Evolutionary conservation across 2,113 vertebrate genomes (phyloP).

Genomic region (Platysternon megacephalum): DNA sequence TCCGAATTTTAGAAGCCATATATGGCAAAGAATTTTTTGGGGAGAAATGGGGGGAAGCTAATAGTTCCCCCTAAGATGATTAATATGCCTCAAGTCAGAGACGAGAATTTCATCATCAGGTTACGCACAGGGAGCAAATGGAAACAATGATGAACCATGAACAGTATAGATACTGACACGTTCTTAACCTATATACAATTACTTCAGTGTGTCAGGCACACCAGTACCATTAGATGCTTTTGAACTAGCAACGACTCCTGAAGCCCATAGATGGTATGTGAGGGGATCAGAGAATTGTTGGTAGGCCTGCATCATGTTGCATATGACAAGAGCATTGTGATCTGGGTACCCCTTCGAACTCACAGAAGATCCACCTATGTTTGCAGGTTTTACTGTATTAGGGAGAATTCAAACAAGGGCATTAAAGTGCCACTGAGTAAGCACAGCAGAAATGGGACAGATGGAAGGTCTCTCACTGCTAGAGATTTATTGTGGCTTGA

Average conservation of each 20-base stretch:
- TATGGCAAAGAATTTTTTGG: neutral
- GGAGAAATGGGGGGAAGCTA: neutral
- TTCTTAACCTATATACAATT: conserved; percentile 6
- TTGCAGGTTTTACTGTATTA: neutral
- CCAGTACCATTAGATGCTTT: neutral
- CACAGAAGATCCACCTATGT: fast-evolving
- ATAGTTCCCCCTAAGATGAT: neutral
- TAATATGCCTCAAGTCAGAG: neutral
- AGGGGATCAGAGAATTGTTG: neutral
- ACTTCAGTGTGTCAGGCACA: neutral
- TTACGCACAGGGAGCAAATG: fast-evolving
- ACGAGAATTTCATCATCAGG: neutral
- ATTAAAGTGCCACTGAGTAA: neutral
- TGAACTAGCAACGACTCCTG: neutral
- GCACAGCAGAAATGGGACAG: neutral
- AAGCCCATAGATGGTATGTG: neutral
- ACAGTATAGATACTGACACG: neutral
- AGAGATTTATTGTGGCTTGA: neutral
- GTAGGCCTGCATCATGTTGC: neutral
- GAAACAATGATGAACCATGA: neutral
- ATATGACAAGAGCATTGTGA: fast-evolving
- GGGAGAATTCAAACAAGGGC: neutral
- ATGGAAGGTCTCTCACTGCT: fast-evolving
- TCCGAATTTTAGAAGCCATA: neutral
- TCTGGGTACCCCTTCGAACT: fast-evolving